Evolutionary conservation across 2,888 invertebrate species (phyloP).

Genomic region (Hyles lineata): DNA sequence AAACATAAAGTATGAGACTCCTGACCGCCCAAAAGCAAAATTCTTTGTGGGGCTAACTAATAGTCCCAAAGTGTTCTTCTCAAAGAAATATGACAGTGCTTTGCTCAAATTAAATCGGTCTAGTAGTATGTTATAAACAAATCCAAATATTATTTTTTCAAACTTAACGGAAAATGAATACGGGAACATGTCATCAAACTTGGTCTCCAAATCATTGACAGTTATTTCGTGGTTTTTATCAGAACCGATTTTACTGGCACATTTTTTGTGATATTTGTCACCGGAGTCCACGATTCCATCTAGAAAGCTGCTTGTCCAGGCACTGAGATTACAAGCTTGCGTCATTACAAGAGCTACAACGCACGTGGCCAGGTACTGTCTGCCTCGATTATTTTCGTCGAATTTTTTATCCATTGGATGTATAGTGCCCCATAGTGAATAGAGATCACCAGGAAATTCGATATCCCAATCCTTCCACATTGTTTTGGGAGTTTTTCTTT

Average conservation of each 20-base stretch:
- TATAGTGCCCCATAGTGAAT: conserved; percentile 87
- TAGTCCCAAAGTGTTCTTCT: conserved; percentile 80
- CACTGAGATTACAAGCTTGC: conserved; percentile 84
- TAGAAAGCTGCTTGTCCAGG: conserved; percentile 86
- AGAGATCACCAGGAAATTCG: conserved; percentile 88
- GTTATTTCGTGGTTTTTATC: conserved; percentile 83
- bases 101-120: conserved; percentile 87
- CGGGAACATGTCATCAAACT: conserved; percentile 83
- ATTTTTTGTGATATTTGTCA: conserved; percentile 83
- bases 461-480: conserved; percentile 88
- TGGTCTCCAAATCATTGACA: conserved; percentile 82
- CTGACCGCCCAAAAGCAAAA: conserved; percentile 80
- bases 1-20: conserved; percentile 87
- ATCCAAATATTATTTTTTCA: conserved; percentile 85
- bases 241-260: conserved; percentile 69
- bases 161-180: conserved; percentile 84
- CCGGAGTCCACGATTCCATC: conserved; percentile 87
- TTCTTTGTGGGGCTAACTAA: conserved; percentile 82
- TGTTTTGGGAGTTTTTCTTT: conserved; percentile 63
- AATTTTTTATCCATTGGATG: conserved; percentile 86
- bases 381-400: conserved; percentile 81
- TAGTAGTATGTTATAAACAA: conserved; percentile 83
- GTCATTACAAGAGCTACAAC: conserved; percentile 85
- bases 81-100: conserved; percentile 86
- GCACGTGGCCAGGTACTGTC: conserved; percentile 86